Evolutionary conservation across 2,888 invertebrate species (phyloP).

Genomic region (Tenthredo notha): DNA sequence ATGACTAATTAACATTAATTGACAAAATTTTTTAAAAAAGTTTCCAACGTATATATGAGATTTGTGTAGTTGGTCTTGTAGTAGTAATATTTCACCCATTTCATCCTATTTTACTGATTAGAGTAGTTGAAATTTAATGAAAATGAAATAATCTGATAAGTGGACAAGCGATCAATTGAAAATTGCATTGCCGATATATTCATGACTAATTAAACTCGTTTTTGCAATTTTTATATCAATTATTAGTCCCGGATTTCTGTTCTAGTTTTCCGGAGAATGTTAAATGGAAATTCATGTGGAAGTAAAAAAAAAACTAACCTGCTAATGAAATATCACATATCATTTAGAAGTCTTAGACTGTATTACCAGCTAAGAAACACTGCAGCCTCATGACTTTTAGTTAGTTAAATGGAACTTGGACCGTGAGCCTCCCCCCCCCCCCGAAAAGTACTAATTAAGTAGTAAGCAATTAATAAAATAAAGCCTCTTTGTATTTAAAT

Average conservation of each 20-base stretch:
- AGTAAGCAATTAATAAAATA: neutral
- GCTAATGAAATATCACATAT: too few species aligned
- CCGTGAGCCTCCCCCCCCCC: neutral
- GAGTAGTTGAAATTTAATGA: neutral
- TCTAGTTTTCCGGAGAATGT: too few species aligned
- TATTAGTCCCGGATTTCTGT: neutral
- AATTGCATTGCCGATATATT: neutral
- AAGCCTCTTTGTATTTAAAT: slow-evolving; percentile 8
- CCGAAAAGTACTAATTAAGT: neutral
- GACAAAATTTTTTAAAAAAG: neutral
- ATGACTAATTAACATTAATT: neutral
- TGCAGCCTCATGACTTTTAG: neutral
- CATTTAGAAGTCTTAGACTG: too few species aligned
- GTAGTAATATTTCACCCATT: neutral
- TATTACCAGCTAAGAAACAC: too few species aligned
- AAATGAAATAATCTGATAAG: neutral
- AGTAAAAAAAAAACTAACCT: too few species aligned
- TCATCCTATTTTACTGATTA: neutral
- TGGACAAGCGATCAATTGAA: neutral
- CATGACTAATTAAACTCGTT: neutral
- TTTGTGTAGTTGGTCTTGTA: neutral
- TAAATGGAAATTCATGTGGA: too few species aligned
- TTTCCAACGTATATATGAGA: neutral
- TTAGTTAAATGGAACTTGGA: neutral
- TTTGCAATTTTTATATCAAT: neutral